Percentiles rank a stretch among this genome's conserved stretches.
Conservation (phyloP, 1,140 invertebrate genomes). For the Armadillidium nasatum region DNA sequence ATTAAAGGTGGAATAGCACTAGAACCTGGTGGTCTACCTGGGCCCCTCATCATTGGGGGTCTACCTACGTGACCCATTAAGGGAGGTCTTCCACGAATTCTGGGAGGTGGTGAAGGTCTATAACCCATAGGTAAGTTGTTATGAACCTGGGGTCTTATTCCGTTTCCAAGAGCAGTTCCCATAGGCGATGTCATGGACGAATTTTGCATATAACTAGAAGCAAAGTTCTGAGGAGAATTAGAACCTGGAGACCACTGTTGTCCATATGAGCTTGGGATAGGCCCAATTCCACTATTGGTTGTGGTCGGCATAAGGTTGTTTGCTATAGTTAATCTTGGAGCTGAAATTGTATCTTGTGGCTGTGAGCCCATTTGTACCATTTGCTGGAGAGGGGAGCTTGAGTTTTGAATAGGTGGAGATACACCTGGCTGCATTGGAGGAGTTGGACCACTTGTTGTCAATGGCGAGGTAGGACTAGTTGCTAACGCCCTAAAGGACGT, state of each 20-base stretch:
- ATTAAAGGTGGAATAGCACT: constrained; percentile 41
- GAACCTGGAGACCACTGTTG: constrained; percentile 34
- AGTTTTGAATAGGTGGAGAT: background rate
- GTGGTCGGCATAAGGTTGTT: constrained; percentile 42
- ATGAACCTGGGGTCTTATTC: constrained; percentile 32
- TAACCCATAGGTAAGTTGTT: constrained; percentile 38
- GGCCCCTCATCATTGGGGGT: constrained; percentile 36
- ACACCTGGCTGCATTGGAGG: constrained; percentile 26
- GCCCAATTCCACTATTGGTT: constrained; percentile 27
- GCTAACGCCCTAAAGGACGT: constrained; percentile 44
- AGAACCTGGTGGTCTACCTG: constrained; percentile 39
- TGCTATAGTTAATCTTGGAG: constrained; percentile 40
- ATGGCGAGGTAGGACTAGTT: constrained; percentile 36
- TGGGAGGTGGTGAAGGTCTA: constrained; percentile 39
- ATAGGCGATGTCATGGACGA: constrained; percentile 30
- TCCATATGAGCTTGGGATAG: constrained; percentile 34
- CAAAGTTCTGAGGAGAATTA: constrained; percentile 21
- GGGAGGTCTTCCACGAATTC: constrained; percentile 40
- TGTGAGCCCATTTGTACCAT: background rate
- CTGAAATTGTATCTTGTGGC: constrained; percentile 4
- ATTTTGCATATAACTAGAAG: constrained; percentile 29
- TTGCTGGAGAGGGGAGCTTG: background rate
- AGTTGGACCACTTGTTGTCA: constrained; percentile 31
- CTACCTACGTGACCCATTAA: constrained; percentile 42
- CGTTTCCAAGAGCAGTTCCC: background rate